Base-by-base conservation (phyloP, 2,797 vertebrate species). In the Acanthopagrus latus region DNA sequence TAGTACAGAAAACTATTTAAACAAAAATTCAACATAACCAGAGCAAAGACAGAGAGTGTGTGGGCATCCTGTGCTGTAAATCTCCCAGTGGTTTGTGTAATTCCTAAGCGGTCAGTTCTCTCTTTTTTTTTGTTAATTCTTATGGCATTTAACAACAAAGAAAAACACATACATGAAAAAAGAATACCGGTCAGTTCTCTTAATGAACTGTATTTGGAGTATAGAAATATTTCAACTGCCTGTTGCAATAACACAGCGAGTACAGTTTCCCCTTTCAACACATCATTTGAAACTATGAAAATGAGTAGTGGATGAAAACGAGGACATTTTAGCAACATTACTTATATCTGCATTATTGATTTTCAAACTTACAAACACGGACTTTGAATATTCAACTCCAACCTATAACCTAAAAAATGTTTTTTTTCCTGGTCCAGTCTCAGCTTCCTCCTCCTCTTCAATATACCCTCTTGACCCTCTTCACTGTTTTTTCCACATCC, bases 21-120 rank as follows among this genome's bases (percentile, higher is more conserved):
- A 21, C 21, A 58, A 62, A 8, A 3, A 25, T 52, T 1, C 57
- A 29, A 27, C 18, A 14, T 64, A 58, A 81, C 33, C 33, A 33
- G 33, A 54, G 47, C 62, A 80, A 70, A 68, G 50, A 64, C 25
- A 64, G 43, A 73, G 33, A 33, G 46, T 59, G 63, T 64, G 29
- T 5, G 48, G 54, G 74, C 56, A n/a, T 72, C 59, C 14, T 5
- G 17, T 23, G 47, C 54, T 52, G 68, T 72, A 41, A 65, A 66
- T 74, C 79, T 72, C 66, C 58, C 29, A 46, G 44, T 71, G 75
- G 60, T 68, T 74, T 80, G 67, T 47, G 74, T 82, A 84, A 88
- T 88, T 7, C 33, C 33, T 67, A 84, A 75, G 58, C 51, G 44
- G 69, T 76, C 25, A 27, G 3, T 27, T 27, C n/a, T n/a, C n/a